Evolutionary conservation across 2,113 vertebrate species (phyloP), one percentile per base, ranked within the genome.

Genomic region (Dolichallabes microphthalmus): DNA sequence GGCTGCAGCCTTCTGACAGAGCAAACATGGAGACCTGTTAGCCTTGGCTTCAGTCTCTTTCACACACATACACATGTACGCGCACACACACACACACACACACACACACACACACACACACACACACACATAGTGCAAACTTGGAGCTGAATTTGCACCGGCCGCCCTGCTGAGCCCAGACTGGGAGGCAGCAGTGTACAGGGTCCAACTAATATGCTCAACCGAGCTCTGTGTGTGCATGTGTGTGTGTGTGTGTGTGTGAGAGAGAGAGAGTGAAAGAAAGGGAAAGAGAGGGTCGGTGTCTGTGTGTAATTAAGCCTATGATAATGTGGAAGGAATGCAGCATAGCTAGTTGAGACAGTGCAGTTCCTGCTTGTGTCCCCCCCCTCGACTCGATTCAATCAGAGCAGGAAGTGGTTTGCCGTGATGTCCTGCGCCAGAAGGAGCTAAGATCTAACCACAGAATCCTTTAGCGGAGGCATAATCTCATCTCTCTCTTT

Each of bases 321-420:
- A 73, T 86, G 86, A 87, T 87, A 86, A 89, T 87, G 86, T 89
- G 86, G 84, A 87, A 87, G 86, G 88, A 89, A 87, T 89, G 88
- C 64, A 77, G 77, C 45, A 71, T 73, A 82, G 77, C 78, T 87
- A 82, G 84, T 64, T 58, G 78, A 79, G 81, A 88, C 80, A 80
- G 81, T 86, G 79, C 73, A 82, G 86, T 73, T 68, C 27, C 30
- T 63, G 39, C 53, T 50, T 6, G 8, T 12, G 61, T 30, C 8
- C 32, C 15, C 11, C 35, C 35, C 17, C 35, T 57, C 27, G 4
- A 55, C 68, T 60, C 55, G 30, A 61, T 45, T 64, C 60, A 77
- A 53, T 76, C 73, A 55, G 27, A 35, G 35, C 68, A 86, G 85
- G 85, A 86, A 86, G 80, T 86, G 85, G 80, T 82, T 86, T 86